Percentiles rank a stretch among this genome's conserved stretches.
phyloP scores from a whole-genome alignment of 2,888 invertebrate species.

The Lagria hirta region DNA sequence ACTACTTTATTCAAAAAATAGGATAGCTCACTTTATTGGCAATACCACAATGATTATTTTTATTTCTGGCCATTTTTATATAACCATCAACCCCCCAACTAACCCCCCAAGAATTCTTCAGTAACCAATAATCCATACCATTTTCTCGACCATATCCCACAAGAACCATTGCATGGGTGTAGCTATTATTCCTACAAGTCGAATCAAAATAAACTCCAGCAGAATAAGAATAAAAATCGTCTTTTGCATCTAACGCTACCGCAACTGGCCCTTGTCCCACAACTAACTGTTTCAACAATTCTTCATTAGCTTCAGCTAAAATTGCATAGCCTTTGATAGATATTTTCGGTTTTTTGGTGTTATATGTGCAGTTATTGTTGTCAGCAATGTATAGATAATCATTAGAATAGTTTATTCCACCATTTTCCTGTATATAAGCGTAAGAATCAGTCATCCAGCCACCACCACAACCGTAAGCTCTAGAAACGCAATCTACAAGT shows the following conservation, averaged over 20 bases:
- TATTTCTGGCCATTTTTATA: constrained; percentile 68
- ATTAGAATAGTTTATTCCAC: constrained; percentile 80
- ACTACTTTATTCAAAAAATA: constrained; percentile 3
- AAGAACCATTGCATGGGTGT: constrained; percentile 80
- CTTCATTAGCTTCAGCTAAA: constrained; percentile 2
- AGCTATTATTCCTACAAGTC: constrained; percentile 62
- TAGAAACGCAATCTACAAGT: constrained; percentile 76
- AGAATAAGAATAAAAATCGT: constrained; percentile 80
- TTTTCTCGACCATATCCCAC: constrained; percentile 62
- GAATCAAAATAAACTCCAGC: constrained; percentile 76
- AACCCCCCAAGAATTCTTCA: constrained; percentile 77
- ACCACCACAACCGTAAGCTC: constrained; percentile 81
- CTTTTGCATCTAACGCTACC: constrained; percentile 83
- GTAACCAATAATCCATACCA: constrained; percentile 71
- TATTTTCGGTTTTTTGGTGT: neutral
- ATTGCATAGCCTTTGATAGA: neutral
- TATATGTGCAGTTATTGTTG: constrained; percentile 2
- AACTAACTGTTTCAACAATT: constrained; percentile 61
- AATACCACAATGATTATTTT: constrained; percentile 84
- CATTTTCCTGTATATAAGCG: constrained; percentile 73
- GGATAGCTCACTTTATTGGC: constrained; percentile 78
- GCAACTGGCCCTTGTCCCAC: constrained; percentile 80
- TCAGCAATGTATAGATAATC: constrained; percentile 68
- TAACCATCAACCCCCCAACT: constrained; percentile 79
- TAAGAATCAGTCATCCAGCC: constrained; percentile 77